phyloP scores from a whole-genome alignment of 2,888 invertebrate genomes.

The Leptinotarsa peninsularis region DNA sequence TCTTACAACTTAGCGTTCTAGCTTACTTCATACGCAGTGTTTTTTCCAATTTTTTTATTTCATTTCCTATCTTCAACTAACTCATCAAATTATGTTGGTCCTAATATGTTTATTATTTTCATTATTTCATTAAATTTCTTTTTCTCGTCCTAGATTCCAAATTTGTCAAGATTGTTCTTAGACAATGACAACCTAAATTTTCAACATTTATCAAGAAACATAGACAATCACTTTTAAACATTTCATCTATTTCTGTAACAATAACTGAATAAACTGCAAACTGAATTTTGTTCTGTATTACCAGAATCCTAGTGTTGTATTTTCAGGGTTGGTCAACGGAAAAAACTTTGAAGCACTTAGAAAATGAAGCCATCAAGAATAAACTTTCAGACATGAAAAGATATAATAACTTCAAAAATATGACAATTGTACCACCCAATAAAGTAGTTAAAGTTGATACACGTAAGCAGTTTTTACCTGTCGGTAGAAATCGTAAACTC shows the following conservation, averaged over 20 bases:
- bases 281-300: too few relatives aligned
- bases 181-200: not conserved
- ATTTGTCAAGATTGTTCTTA: too few relatives aligned
- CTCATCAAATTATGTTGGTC: too few relatives aligned
- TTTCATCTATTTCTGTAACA: not conserved
- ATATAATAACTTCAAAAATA: constrained; percentile 44
- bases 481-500: constrained; percentile 55
- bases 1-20: too few relatives aligned
- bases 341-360: constrained; percentile 59
- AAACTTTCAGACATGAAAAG: constrained; percentile 38
- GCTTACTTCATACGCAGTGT: too few relatives aligned
- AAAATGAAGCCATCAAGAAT: constrained; percentile 48
- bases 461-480: constrained; percentile 47
- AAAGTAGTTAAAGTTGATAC: constrained; percentile 50
- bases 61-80: too few relatives aligned
- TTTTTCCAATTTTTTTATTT: too few relatives aligned
- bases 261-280: not conserved
- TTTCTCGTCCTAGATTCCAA: too few relatives aligned
- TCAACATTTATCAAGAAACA: not conserved
- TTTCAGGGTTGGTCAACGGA: constrained; percentile 66
- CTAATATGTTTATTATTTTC: too few relatives aligned
- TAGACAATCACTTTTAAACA: not conserved
- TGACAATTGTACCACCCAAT: constrained; percentile 40
- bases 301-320: not conserved
- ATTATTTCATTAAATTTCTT: too few relatives aligned